Base-by-base conservation (phyloP, 2,113 vertebrate genomes). In the Addax nasomaculatus region DNA sequence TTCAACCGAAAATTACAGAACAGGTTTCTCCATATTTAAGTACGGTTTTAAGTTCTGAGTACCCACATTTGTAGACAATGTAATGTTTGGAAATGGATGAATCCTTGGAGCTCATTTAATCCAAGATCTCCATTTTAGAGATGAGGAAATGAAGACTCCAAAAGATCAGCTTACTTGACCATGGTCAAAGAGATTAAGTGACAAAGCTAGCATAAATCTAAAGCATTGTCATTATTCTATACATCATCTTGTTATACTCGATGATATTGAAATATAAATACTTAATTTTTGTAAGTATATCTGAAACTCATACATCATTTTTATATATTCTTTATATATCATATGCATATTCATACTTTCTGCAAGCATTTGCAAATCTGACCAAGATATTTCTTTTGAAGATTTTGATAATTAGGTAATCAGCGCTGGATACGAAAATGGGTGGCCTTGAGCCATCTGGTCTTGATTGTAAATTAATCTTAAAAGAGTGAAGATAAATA, bases 391-490 rank as follows among this genome's bases (percentile, higher is more conserved):
- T 93, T 92, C 73, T 60, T 33, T 76, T 88, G 43, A 94, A 62
- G 45, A 92, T 89, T 78, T 91, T 95, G 30, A 62, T 92, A 95
- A 90, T 89, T 78, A 89, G 70, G 33, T 73, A 45, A 51, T 93
- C 80, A 89, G 33, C 14, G 55, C 36, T 94, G n/a, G 9, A 25
- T 90, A 95, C 76, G 62, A 96, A 96, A 89, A 91, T 93, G 93
- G 49, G 53, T 95, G 62, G 53, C n/a, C 39, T 92, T 80, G 60
- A 49, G 19, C 76, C 94, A 97, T 97, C 81, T 96, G 93, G 49
- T 93, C 51, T 85, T 94, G 43, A 94, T 86, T 95, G 23, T 73
- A 96, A 96, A 89, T 94, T 94, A 83, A 97, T 97, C 60, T 94
- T 92, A 58, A 62, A 96, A 84, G 55, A n/a, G 49, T 45, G 12